Evolutionary conservation across 2,113 vertebrate species (phyloP), one percentile per base, ranked within the genome.

Genomic region (Octodon degus): DNA sequence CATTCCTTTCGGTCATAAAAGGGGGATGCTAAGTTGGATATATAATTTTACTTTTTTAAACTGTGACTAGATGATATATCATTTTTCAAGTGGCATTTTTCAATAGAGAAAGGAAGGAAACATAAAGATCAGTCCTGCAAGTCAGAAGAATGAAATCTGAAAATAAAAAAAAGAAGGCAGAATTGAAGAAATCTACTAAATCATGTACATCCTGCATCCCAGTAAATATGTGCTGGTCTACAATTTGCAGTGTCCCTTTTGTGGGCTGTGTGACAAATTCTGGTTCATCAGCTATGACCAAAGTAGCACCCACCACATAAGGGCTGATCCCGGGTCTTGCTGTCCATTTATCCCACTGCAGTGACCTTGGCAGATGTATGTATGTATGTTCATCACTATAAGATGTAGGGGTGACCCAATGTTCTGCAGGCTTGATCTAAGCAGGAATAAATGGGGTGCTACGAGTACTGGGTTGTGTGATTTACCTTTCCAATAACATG

Each of bases 331-430:
- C 40, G 25, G 0, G 25, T 83, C 32, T 25, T 63, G 2, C 74
- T 47, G 30, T 11, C 88, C 27, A 53, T 40, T 89, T 43, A 20
- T 77, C 34, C 60, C 25, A 27, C 37, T 20, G 5, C 8, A 70
- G 5, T 62, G 60, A 74, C 60, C 47, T 55, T 63, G 17, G 67
- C 83, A 83, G 34, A 67, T 68, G 55, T 58, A 11, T 2, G 55
- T 58, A 11, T 2, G 16, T 3, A 2, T 20, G 62, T 25, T 60
- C 10, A 50, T 32, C 74, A 27, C 20, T 11, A 0, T 65, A 60
- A 47, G n/a, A 70, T 5, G 40, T 12, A 65, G 0, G 8, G 37
- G 0, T 1, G 3, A 80, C 5, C 3, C 62, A 58, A 13, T 1
- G 9, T 34, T 60, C 14, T 80, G 34, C 20, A 40, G 40, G 83